These are phyloP conservation scores for Rhamnusium bicolor DNA, from an alignment of 2,888 invertebrate species.

Conservation along the genomic window DNA sequence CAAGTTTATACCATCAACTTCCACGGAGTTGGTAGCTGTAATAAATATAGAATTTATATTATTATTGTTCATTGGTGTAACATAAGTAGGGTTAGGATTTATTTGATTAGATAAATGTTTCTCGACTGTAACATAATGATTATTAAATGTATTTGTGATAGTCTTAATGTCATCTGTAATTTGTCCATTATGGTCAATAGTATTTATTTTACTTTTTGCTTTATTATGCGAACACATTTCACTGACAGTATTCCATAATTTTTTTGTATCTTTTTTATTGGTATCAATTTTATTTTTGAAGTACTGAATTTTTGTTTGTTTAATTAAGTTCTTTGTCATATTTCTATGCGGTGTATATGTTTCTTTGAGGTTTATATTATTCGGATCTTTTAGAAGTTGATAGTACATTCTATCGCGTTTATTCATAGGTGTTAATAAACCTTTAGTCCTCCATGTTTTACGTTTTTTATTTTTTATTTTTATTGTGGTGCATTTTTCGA, in stretches of 20 bases:
- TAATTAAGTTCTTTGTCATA: not conserved
- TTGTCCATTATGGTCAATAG: conserved; percentile 10
- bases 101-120: not conserved
- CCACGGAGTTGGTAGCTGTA: not conserved
- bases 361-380: conserved; percentile 12
- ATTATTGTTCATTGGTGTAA: not conserved
- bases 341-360: conserved; percentile 6
- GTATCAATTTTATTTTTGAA: conserved; percentile 6
- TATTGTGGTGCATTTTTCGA: not conserved
- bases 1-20: not conserved
- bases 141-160: conserved; percentile 4
- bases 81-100: not conserved
- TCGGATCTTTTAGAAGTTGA: conserved; percentile 15
- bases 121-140: conserved; percentile 2
- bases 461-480: conserved; percentile 22
- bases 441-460: conserved; percentile 25
- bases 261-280: conserved; percentile 18
- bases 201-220: conserved; percentile 4
- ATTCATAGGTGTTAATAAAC: conserved; percentile 16
- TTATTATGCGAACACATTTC: conserved; percentile 22
- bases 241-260: conserved; percentile 19
- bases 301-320: conserved; percentile 14
- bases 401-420: conserved; percentile 23
- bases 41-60: not conserved
- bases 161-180: not conserved